Evolutionary conservation across 2,888 invertebrate species (phyloP).

Genomic region (Drosophila phalerata): DNA sequence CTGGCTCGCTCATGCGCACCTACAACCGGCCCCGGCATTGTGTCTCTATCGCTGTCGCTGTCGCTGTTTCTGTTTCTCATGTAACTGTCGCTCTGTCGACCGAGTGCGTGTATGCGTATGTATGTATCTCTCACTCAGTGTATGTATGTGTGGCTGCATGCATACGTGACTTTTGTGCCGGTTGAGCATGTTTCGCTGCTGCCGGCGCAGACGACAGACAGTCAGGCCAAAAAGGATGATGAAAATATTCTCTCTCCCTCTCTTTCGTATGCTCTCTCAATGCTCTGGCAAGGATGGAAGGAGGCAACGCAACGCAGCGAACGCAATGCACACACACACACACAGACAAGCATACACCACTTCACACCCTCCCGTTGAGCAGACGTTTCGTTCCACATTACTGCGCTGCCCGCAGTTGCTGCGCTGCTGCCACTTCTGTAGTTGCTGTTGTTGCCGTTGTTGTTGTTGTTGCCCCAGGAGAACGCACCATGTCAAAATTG

Average conservation of each 20-base stretch:
- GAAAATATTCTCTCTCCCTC: slow-evolving; percentile 60
- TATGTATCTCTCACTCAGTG: slow-evolving; percentile 5
- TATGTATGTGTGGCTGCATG: slow-evolving; percentile 45
- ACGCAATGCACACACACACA: slow-evolving; percentile 22
- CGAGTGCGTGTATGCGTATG: slow-evolving; percentile 21
- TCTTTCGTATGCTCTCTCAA: not conserved
- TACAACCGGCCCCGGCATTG: slow-evolving; percentile 59
- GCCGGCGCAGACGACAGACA: slow-evolving; percentile 43
- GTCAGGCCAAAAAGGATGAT: slow-evolving; percentile 65
- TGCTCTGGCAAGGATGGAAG: slow-evolving; percentile 11
- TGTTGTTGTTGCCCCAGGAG: slow-evolving; percentile 52
- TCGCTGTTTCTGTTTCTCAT: slow-evolving; percentile 45
- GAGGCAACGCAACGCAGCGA: slow-evolving; percentile 15
- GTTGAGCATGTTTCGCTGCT: slow-evolving; percentile 67
- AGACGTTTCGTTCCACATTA: slow-evolving; percentile 71
- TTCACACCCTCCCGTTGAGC: slow-evolving; percentile 64
- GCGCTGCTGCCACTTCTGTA: slow-evolving; percentile 37
- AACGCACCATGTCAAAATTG: slow-evolving; percentile 73
- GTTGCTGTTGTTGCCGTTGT: slow-evolving; percentile 24
- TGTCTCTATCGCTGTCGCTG: slow-evolving; percentile 20
- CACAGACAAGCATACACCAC: slow-evolving; percentile 35
- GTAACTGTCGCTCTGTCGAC: slow-evolving; percentile 36
- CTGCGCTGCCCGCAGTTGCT: slow-evolving; percentile 54
- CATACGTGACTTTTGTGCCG: slow-evolving; percentile 79
- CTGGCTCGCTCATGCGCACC: slow-evolving; percentile 73